Percentiles rank a stretch among this genome's conserved stretches.
These are phyloP conservation scores for Lerista edwardsae DNA, from an alignment of 2,797 vertebrate species.

Conservation along the genomic window DNA sequence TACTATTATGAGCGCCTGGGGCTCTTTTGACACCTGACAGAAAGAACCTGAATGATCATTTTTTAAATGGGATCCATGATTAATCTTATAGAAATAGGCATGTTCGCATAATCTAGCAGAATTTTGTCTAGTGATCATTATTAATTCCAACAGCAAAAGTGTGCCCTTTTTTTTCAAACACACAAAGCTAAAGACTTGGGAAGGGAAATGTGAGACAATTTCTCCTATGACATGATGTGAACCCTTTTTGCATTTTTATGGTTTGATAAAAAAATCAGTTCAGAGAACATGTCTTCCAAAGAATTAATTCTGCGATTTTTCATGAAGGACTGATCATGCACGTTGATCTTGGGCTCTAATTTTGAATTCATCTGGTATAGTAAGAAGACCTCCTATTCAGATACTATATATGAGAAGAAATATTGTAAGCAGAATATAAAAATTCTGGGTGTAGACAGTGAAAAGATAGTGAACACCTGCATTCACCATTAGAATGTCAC, in stretches of 20 bases:
- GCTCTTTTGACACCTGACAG: slow-evolving; percentile 45
- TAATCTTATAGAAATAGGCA: slow-evolving; percentile 59
- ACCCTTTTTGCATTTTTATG: background rate
- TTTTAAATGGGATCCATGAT: slow-evolving; percentile 69
- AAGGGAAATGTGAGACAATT: background rate
- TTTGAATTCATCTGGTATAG: background rate
- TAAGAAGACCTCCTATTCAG: background rate
- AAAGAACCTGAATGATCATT: slow-evolving; percentile 27
- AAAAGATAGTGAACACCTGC: background rate
- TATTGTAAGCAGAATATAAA: background rate
- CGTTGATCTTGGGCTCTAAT: background rate
- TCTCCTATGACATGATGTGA: slow-evolving; percentile 36
- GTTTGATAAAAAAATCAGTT: slow-evolving; percentile 32
- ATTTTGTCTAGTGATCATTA: slow-evolving; percentile 3
- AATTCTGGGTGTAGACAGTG: too few species aligned
- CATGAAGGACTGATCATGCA: slow-evolving; percentile 40
- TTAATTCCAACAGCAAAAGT: slow-evolving; percentile 42
- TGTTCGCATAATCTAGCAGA: slow-evolving; percentile 44
- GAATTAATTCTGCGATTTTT: background rate
- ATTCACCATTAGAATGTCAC: background rate
- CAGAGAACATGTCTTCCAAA: background rate
- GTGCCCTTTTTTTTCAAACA: background rate
- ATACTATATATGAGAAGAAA: background rate
- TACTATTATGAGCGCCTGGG: slow-evolving; percentile 20
- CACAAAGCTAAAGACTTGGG: slow-evolving; percentile 31